Conservation (phyloP, 2,113 vertebrate species). For the Notechis scutatus region DNA sequence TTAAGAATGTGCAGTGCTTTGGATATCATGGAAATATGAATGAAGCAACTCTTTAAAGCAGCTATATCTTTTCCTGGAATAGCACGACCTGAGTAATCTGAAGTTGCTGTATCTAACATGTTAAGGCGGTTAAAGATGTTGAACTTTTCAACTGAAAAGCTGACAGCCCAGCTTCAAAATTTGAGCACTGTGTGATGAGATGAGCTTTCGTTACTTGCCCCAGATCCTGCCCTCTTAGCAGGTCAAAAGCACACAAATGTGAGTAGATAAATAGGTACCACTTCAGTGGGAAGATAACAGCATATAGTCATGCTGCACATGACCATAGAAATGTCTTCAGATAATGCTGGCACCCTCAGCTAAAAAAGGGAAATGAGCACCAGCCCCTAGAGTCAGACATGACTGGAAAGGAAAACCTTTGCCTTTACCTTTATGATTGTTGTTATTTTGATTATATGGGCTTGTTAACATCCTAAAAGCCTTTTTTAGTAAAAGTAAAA, state of each 20-base stretch:
- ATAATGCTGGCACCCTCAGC: neutral
- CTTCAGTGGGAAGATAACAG: neutral
- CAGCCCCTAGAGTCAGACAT: neutral
- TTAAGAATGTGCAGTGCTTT: neutral
- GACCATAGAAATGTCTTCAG: neutral
- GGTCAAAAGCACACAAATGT: neutral
- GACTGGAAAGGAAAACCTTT: neutral
- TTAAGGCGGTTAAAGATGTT: neutral
- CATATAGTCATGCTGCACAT: neutral
- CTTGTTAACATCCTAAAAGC: neutral
- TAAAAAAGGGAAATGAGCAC: neutral
- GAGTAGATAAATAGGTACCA: neutral
- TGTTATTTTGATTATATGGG: neutral
- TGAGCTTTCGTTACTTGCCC: neutral
- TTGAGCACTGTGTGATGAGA: neutral
- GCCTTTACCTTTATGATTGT: neutral
- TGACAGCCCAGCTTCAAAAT: neutral
- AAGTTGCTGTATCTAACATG: neutral
- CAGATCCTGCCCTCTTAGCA: neutral
- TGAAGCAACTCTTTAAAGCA: neutral
- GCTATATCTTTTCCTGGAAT: neutral
- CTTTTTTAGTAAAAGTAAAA: too few relatives aligned
- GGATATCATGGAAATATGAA: neutral
- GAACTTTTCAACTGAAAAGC: neutral
- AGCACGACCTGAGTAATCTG: neutral